A percentile compares a stretch with the other conserved stretches of the same genome.
Conservation (phyloP, 2,888 invertebrate genomes). For the Phasia obesa region DNA sequence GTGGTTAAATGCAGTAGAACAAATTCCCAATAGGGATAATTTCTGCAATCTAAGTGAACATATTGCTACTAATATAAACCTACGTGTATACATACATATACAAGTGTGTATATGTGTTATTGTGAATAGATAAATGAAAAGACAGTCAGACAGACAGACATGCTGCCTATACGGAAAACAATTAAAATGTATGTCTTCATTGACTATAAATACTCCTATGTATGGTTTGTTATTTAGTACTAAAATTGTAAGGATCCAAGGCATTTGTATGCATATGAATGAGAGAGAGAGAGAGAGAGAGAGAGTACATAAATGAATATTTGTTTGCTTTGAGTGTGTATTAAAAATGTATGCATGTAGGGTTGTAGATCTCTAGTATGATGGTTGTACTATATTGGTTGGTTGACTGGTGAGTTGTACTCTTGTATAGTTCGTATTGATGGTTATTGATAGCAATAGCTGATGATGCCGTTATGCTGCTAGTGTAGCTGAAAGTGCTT, state of each 20-base stretch:
- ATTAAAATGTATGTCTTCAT: conserved; percentile 71
- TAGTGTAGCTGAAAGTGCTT: conserved; percentile 27
- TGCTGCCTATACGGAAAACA: conserved; percentile 68
- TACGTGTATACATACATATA: not conserved
- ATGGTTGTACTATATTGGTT: conserved; percentile 37
- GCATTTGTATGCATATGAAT: conserved; percentile 35
- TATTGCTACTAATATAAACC: no score
- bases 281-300: no score
- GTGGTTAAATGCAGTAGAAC: not conserved
- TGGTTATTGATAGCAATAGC: conserved; percentile 68
- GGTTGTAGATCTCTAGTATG: conserved; percentile 1
- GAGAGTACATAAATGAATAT: not conserved
- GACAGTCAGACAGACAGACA: conserved; percentile 9
- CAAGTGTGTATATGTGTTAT: conserved; percentile 25
- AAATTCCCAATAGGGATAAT: conserved; percentile 25
- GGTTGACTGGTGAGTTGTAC: conserved; percentile 46
- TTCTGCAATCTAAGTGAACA: conserved; percentile 12
- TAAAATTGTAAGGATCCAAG: conserved; percentile 21
- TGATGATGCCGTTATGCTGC: conserved; percentile 15
- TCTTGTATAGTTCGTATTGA: conserved; percentile 65
- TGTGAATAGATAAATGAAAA: conserved; percentile 43
- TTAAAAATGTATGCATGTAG: no score
- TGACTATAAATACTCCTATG: conserved; percentile 67
- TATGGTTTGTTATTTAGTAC: conserved; percentile 56
- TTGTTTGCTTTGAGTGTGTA: no score